phyloP scores from a whole-genome alignment of 1,140 invertebrate genomes.

The Scaptomyza pallida region DNA sequence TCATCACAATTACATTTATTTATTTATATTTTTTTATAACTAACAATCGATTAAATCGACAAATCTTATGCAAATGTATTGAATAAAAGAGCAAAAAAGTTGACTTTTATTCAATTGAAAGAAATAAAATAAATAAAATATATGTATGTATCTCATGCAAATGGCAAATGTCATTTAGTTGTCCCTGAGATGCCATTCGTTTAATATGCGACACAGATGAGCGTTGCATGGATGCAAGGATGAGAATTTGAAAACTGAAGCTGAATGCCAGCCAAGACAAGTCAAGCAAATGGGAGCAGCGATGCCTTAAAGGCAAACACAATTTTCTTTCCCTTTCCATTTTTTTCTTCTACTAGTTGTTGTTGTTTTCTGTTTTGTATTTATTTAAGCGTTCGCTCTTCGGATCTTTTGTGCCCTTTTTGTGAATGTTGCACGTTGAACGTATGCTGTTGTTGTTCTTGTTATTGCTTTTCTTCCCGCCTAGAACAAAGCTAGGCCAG shows the following conservation, averaged over 20 bases:
- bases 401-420: conserved; percentile 67
- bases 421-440: conserved; percentile 71
- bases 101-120: too few species aligned
- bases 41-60: background rate
- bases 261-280: conserved; percentile 47
- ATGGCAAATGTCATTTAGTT: conserved; percentile 63
- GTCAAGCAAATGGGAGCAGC: conserved; percentile 30
- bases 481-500: conserved; percentile 27
- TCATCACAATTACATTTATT: too few species aligned
- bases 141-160: conserved; percentile 56
- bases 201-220: conserved; percentile 55
- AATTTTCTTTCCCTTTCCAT: conserved; percentile 14
- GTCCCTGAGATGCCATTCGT: conserved; percentile 16
- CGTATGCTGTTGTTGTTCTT: conserved; percentile 18
- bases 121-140: conserved; percentile 16
- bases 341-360: conserved; percentile 40
- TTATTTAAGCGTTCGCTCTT: conserved; percentile 64
- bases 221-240: conserved; percentile 7
- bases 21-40: too few species aligned
- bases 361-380: conserved; percentile 51
- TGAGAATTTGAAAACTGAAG: background rate
- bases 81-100: conserved; percentile 53
- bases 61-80: conserved; percentile 40
- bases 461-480: conserved; percentile 17
- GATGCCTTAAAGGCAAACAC: background rate